Base-by-base conservation (phyloP, 2,888 invertebrate genomes). In the Clepsis dumicolana region DNA sequence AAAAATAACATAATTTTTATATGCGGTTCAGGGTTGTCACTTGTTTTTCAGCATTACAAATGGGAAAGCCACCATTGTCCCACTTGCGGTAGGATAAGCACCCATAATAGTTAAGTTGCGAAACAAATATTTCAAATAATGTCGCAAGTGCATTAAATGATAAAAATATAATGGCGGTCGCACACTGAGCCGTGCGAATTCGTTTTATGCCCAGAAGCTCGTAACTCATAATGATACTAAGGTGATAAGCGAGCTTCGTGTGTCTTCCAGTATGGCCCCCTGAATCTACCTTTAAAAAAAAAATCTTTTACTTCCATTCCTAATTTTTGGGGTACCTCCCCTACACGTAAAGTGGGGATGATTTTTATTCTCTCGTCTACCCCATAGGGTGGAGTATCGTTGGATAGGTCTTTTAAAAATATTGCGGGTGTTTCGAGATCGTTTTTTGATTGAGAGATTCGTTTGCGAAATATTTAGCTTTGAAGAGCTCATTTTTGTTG, bases 81-180 rank as follows among this genome's bases (percentile, higher is more conserved):
- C 48, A 21, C 12, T 21, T 48, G 48, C 4, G 48, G 48, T 48
- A 35, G 35, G 8, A 12, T 21, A 21, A 48, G 12, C 7, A 12
- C 16, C 7, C 12, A 35, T 10, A 35, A 38, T 3, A 3, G 4
- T 10, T 21, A 12, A 2, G 12, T 48, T 21, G 48, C 21, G 21
- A 18, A 48, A 48, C n/a, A n/a, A 48, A 12, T 10, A 48, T 21
- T 21, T 21, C 10, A 48, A 48, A 21, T 48, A 48, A 44, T 44
- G 48, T 48, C 21, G 21, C 48, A 48, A 48, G 10, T 12, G 48
- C 44, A 44, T n/a, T 41, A 16, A 41, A 41, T 48, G 48, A 48
- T 21, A 21, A 48, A 10, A 48, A 21, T 44, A 48, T 48, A 48
- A 21, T 48, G 48, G 2, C 16, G 16, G 8, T 18, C 41, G 21